A percentile compares a stretch with the other conserved stretches of the same genome.
Evolutionary conservation across 2,113 vertebrate genomes (phyloP).

Genomic region (Cyrtonyx montezumae): DNA sequence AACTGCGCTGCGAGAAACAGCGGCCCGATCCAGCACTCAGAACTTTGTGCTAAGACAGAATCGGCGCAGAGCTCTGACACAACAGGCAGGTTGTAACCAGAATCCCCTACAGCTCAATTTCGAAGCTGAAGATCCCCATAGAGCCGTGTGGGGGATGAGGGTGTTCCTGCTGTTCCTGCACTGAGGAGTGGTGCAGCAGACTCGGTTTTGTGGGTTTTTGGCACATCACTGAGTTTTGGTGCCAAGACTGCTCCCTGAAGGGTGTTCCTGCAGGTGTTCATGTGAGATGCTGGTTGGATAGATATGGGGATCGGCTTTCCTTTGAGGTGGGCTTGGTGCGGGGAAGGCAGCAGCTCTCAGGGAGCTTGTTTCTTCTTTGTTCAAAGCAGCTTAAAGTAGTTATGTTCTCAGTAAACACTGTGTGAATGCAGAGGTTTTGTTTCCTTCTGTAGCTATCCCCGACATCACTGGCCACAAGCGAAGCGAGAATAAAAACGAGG

Average conservation of each 20-base stretch:
- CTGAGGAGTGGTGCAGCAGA: rapidly evolving
- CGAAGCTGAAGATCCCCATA: not conserved
- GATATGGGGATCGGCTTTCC: not conserved
- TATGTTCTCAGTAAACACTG: not conserved
- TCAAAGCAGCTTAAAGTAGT: not conserved
- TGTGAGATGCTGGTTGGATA: not conserved
- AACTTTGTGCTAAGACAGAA: not conserved
- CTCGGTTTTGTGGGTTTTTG: not conserved
- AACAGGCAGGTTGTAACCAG: not conserved
- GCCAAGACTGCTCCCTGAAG: not conserved
- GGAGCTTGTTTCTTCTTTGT: not conserved
- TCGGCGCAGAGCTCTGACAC: rapidly evolving
- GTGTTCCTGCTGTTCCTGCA: not conserved
- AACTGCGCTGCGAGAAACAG: not conserved
- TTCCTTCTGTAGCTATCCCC: constrained; percentile 83
- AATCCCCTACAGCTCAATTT: not conserved
- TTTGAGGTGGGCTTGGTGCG: not conserved
- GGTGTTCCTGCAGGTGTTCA: not conserved
- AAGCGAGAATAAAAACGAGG: constrained; percentile 97
- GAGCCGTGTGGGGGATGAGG: rapidly evolving
- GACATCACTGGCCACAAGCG: constrained; percentile 93
- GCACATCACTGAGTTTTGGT: not conserved
- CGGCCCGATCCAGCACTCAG: not conserved
- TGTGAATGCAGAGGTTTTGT: not conserved
- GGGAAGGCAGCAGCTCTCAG: not conserved